Percentiles rank a stretch among this genome's conserved stretches.
Evolutionary conservation across 2,113 vertebrate species (phyloP).

Genomic region (Corythaixoides concolor): DNA sequence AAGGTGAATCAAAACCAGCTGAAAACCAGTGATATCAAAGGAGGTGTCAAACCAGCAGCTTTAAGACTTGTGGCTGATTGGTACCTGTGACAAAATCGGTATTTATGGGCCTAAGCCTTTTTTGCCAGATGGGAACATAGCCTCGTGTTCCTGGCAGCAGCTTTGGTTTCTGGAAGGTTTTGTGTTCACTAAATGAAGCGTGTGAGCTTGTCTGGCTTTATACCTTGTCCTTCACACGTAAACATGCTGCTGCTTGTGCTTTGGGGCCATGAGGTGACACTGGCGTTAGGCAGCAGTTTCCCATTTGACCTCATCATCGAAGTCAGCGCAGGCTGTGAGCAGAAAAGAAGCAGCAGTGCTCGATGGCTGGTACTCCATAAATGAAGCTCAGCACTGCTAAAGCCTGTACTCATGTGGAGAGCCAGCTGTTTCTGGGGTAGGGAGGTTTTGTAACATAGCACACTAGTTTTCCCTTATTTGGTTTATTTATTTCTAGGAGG

Average conservation of each 20-base stretch:
- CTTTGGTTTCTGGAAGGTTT: not conserved
- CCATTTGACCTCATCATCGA: rapidly evolving
- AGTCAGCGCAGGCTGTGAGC: rapidly evolving
- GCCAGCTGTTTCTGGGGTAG: not conserved
- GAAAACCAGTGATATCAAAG: not conserved
- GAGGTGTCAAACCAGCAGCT: not conserved
- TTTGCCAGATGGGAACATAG: not conserved
- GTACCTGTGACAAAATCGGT: not conserved
- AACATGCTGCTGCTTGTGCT: not conserved
- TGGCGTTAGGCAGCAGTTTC: not conserved
- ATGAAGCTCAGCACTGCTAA: not conserved
- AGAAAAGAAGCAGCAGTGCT: not conserved
- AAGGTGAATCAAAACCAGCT: not conserved
- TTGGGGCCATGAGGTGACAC: not conserved
- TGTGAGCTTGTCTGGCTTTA: not conserved
- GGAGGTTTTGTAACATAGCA: not conserved
- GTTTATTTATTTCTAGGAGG: not conserved
- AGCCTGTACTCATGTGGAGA: not conserved
- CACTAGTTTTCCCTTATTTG: not conserved
- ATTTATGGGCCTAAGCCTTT: not conserved
- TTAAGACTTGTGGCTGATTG: not conserved
- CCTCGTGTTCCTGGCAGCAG: not conserved
- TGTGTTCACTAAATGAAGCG: not conserved
- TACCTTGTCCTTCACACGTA: not conserved
- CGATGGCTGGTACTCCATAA: not conserved